Evolutionary conservation across 2,888 invertebrate species (phyloP).

Genomic region (Drosophila macrospina): DNA sequence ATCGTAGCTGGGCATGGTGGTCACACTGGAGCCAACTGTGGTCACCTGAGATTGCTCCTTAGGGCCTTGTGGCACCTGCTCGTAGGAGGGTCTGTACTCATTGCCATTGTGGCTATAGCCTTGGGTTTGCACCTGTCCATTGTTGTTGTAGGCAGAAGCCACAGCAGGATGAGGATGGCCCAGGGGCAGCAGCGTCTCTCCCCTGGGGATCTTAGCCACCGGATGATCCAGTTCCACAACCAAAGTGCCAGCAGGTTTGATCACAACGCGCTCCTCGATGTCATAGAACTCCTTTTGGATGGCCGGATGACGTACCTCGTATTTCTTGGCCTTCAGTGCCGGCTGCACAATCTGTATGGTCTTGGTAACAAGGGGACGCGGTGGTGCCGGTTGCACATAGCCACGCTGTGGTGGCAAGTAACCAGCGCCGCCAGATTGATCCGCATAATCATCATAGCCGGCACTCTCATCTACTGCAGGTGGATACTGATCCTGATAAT

Average conservation of each 20-base stretch:
- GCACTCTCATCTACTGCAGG: conserved; percentile 66
- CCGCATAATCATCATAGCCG: conserved; percentile 72
- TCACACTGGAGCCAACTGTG: conserved; percentile 71
- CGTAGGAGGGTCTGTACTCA: conserved; percentile 60
- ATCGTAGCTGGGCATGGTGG: conserved; percentile 77
- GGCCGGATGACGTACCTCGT: conserved; percentile 87
- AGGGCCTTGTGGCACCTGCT: conserved; percentile 23
- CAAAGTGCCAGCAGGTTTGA: conserved; percentile 88
- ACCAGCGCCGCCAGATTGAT: conserved; percentile 51
- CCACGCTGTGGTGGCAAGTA: conserved; percentile 55
- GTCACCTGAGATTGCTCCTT: conserved; percentile 63
- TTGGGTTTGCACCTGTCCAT: conserved; percentile 62
- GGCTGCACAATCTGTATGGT: conserved; percentile 87
- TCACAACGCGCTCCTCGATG: conserved; percentile 87
- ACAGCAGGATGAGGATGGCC: conserved; percentile 83
- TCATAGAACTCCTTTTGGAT: conserved; percentile 89
- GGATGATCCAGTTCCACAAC: conserved; percentile 88
- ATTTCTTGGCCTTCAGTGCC: conserved; percentile 87
- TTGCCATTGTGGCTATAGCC: conserved; percentile 61
- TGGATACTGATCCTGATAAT: conserved; percentile 77
- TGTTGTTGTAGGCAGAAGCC: conserved; percentile 77
- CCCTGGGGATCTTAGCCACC: conserved; percentile 86
- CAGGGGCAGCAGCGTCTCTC: conserved; percentile 82
- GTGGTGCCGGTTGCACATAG: conserved; percentile 62
- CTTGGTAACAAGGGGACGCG: conserved; percentile 86